Evolutionary conservation across 2,113 vertebrate species (phyloP), one percentile per base, ranked within the genome.

Genomic region (Phyllostomus discolor): DNA sequence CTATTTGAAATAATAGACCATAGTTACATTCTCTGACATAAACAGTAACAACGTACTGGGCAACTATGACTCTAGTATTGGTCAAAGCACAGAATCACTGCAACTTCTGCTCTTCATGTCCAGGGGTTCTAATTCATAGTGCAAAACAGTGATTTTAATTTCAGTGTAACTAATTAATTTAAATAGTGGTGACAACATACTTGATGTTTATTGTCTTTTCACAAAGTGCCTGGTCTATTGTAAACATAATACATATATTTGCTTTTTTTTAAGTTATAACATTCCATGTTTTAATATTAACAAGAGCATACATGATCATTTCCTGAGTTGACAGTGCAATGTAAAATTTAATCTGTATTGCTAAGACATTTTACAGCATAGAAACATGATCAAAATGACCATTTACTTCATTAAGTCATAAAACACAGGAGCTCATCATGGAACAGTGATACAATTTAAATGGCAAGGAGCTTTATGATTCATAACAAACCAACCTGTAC

Each of bases 301-400:
- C 87, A 95, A 95, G 69, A 96, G 95, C 93, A 80, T 87, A 97
- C 96, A 41, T 14, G 81, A 98, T 84, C 0, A 3, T 96, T 98
- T 98, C 98, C 98, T 99, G 98, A 99, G 98, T 98, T 98, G 96
- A 98, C 97, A 98, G 98, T 97, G 93, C 97, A 98, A 94, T 96
- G 97, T 96, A 97, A 83, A 98, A 96, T 98, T 97, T 92, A 97
- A 92, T 98, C 70, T 98, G 97, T 98, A 98, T 97, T 98, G 97
- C 98, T 98, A 96, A 97, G 97, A 98, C 88, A 82, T 97, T 96
- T 97, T 97, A 98, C 86, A 98, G 93, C 98, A 98, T 98, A 97
- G 59, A 98, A 98, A 98, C 31, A 7, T 97, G 97, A 98, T 87
- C 95, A 80, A 98, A 95, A 75, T 75, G 94, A 98, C 96, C 96